phyloP scores from a whole-genome alignment of 2,113 vertebrate species.

The Podarcis raffonei region DNA sequence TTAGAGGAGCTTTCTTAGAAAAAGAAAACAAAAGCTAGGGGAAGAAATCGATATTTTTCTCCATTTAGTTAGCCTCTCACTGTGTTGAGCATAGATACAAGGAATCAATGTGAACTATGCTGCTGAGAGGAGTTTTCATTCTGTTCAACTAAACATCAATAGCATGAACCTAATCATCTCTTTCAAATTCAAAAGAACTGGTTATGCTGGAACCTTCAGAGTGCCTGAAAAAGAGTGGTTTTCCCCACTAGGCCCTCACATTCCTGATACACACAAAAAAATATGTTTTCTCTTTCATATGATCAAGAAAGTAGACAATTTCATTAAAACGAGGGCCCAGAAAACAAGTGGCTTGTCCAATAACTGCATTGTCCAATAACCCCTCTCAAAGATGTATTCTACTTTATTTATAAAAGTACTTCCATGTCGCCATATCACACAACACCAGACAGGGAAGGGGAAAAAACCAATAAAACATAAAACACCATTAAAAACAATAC shows the following conservation, averaged over 20 bases:
- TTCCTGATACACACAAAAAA: background rate
- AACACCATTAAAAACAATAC: no score
- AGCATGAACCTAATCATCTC: constrained; percentile 54
- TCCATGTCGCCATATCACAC: no score
- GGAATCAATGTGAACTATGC: constrained; percentile 68
- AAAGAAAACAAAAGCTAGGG: constrained; percentile 17
- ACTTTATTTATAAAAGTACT: no score
- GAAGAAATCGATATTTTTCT: constrained; percentile 79
- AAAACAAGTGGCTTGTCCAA: background rate
- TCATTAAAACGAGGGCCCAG: background rate
- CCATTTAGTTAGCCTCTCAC: constrained; percentile 73
- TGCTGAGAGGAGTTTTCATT: constrained; percentile 59
- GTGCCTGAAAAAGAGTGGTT: constrained; percentile 11
- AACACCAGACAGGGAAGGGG: no score
- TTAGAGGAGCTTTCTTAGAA: constrained; percentile 62
- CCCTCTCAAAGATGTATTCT: no score
- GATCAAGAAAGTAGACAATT: constrained; percentile 30
- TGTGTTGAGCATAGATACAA: constrained; percentile 61
- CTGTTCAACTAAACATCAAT: constrained; percentile 60
- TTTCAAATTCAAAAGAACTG: constrained; percentile 64
- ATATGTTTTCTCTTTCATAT: background rate
- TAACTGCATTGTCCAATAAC: background rate
- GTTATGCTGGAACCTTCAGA: constrained; percentile 53
- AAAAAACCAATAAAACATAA: no score
- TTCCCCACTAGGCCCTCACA: background rate